Base-by-base conservation (phyloP, 64 coral and sea anemone genomes). In the Porites lutea region DNA sequence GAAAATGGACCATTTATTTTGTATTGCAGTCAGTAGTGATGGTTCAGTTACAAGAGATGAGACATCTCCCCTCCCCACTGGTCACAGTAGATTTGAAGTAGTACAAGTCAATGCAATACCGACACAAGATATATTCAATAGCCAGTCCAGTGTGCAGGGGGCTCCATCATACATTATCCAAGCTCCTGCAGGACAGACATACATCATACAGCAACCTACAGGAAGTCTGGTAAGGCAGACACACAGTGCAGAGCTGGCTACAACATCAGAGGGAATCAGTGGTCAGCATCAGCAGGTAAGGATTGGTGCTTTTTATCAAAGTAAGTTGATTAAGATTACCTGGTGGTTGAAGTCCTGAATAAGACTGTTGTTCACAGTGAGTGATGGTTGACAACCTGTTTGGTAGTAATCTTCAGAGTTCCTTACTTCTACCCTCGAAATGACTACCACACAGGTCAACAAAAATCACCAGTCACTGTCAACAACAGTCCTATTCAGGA, bases 151-250 rank as follows among this genome's bases (percentile, higher is more conserved):
- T 54, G 88, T 70, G 43, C 92, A 94, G 7, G 50, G 89, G 22
- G 82, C 93, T 19, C 95, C 88, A 48, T 97, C 95, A 7, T 97
- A 94, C 53, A 97, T 97, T 13, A 94, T 97, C 60, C 95, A 97
- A 52, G 86, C 95, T 43, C 79, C 90, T 48, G 67, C 95, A 55
- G 95, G 92, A 51, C 92, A 97, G 87, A 97, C 95, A 4, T 97
- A 97, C 69, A 97, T 97, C 46, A 97, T 97, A 75, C 95, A 97
- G 16, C 92, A 93, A 52, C 92, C 95, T 12, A 48, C 95, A 6
- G 76, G 91, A 45, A 87, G 85, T 21, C 82, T 93, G 20, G 88
- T 96, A n/a, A 96, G 95, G 70, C 87, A 90, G 64, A 53, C 86
- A 18, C 70, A 88, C 54, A 64, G 47, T 27, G 63, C 23, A 6